Evolutionary conservation across 1,140 invertebrate genomes (phyloP), one percentile per base, ranked within the genome.

Genomic region (Drosophila seguyi): DNA sequence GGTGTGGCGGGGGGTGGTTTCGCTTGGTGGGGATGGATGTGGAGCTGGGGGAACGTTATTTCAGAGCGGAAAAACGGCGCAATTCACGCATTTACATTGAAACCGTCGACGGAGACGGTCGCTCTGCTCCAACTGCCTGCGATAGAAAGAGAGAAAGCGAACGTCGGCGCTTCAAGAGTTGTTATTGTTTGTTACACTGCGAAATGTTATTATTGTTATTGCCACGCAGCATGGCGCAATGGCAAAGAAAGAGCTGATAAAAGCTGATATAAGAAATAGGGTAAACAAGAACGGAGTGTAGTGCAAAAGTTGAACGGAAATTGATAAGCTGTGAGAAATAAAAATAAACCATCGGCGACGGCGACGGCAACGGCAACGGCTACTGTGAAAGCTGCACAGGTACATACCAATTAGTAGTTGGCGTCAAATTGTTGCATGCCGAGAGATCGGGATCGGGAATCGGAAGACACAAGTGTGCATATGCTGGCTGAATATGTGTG

Each of bases 11-110:
- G 18, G 14, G n/a, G n/a, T 16, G 14, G 14, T 22, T 48, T 59
- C 13, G 18, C 57, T 31, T 7, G 16, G 31, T 13, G 41, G 18
- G 13, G 31, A 42, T 22, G 52, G 20, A 36, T 25, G 45, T 29
- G 60, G 36, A 50, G 45, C 29, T 31, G 34, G 13, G n/a, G 31
- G n/a, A 48, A 65, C 76, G 42, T 71, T 87, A 84, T 84, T 84
- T 88, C 80, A 84, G 80, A 74, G 84, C 57, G 63, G 29, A 77
- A 88, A 80, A 55, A 65, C 67, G 57, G 66, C 55, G 60, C 53
- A 60, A 71, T 74, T 52, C 69, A 68, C 58, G 71, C 83, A 87
- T 78, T 87, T 88, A 87, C 84, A 88, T 77, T 69, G 42, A 55
- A 88, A 58, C 42, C 72, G 84, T 87, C 73, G 57, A 31, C 61